phyloP scores from a whole-genome alignment of 2,797 vertebrate species.

The Characodon lateralis region DNA sequence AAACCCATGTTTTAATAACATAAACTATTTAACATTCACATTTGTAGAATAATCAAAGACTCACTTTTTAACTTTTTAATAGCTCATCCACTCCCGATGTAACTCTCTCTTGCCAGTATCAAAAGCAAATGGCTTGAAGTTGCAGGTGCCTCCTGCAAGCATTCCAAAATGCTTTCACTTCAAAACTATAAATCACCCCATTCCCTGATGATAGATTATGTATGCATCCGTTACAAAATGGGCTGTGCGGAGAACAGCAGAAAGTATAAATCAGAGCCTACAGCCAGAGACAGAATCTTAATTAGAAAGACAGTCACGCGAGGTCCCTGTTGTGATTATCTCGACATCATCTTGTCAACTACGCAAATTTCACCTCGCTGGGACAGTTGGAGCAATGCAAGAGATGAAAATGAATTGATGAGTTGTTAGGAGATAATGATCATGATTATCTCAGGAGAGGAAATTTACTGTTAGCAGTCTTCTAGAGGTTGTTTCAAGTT shows the following conservation, averaged over 20 bases:
- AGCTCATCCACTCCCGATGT: slow-evolving; percentile 28
- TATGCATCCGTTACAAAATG: slow-evolving; percentile 63
- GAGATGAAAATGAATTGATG: slow-evolving; percentile 65
- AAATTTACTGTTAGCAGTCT: slow-evolving; percentile 33
- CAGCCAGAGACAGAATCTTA: slow-evolving; percentile 59
- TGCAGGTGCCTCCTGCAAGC: slow-evolving; percentile 61
- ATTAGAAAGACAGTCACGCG: slow-evolving; percentile 65
- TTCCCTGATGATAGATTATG: slow-evolving; percentile 69
- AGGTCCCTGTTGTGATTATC: slow-evolving; percentile 67
- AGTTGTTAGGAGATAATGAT: slow-evolving; percentile 64
- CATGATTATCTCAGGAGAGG: slow-evolving; percentile 56
- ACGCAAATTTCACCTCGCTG: slow-evolving; percentile 65
- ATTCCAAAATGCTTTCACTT: slow-evolving; percentile 69
- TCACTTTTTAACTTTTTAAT: slow-evolving; percentile 16
- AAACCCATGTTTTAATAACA: not conserved
- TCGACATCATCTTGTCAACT: slow-evolving; percentile 70
- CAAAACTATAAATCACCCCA: slow-evolving; percentile 74
- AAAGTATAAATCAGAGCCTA: slow-evolving; percentile 57
- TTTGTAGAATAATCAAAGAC: slow-evolving; percentile 10
- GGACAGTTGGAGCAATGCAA: slow-evolving; percentile 51
- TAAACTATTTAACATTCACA: slow-evolving; percentile 10
- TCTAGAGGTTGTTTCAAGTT: slow-evolving; percentile 58
- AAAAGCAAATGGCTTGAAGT: slow-evolving; percentile 69
- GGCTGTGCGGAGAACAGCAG: slow-evolving; percentile 36
- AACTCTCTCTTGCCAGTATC: slow-evolving; percentile 40